Evolutionary conservation across 2,888 invertebrate species (phyloP).

Genomic region (Chelonus formosanus): DNA sequence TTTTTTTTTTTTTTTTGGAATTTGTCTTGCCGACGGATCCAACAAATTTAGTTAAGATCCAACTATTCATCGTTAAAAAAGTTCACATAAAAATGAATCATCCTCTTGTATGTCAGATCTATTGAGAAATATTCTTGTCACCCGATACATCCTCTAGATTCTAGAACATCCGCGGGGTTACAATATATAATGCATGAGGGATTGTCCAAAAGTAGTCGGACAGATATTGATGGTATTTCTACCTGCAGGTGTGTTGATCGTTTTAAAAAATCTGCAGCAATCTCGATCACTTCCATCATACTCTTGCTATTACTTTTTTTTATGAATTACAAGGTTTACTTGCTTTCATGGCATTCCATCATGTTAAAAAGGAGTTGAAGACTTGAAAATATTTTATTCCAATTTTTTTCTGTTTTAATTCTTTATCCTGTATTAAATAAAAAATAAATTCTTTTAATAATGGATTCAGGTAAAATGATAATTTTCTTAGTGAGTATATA

Average conservation of each 20-base stretch:
- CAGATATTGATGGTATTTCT: constrained; percentile 25
- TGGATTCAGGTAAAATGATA: too few species aligned
- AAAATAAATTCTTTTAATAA: too few species aligned
- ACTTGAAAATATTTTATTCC: too few species aligned
- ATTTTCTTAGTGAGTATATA: too few species aligned
- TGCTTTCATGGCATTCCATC: too few species aligned
- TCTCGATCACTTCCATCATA: constrained; percentile 12
- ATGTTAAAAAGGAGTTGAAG: too few species aligned
- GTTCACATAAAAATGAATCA: constrained; percentile 57
- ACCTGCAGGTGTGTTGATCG: constrained; percentile 40
- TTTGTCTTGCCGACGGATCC: not conserved
- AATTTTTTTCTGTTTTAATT: too few species aligned
- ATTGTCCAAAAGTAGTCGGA: constrained; percentile 7
- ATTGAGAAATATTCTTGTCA: constrained; percentile 57
- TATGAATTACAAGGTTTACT: too few species aligned
- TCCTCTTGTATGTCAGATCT: constrained; percentile 57
- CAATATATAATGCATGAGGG: constrained; percentile 41
- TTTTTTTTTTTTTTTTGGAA: not conserved
- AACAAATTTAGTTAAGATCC: not conserved
- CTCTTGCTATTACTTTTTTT: too few species aligned
- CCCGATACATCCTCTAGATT: constrained; percentile 51
- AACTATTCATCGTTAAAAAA: constrained; percentile 35
- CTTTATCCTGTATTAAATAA: too few species aligned
- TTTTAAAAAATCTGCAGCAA: constrained; percentile 35
- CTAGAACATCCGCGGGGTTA: constrained; percentile 47